Evolutionary conservation across 2,888 invertebrate species (phyloP).

Genomic region (Phengaris arion): DNA sequence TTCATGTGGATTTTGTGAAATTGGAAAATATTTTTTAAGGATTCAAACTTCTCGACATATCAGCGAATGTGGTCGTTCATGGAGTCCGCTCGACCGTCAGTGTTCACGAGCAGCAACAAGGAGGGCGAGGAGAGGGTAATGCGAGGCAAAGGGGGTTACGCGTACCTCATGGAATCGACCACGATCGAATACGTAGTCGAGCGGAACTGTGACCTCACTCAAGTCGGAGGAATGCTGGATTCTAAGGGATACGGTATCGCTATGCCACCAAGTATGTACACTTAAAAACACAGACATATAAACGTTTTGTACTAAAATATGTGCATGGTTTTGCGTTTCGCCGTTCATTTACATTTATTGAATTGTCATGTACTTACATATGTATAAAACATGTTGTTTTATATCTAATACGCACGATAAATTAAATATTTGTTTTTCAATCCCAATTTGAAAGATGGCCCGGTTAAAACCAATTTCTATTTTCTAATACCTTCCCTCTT

Average conservation of each 20-base stretch:
- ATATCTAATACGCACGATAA: too few relatives aligned
- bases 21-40: conserved; percentile 69
- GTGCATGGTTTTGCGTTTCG: too few relatives aligned
- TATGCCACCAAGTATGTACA: conserved; percentile 88
- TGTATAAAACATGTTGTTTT: too few relatives aligned
- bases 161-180: conserved; percentile 98
- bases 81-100: conserved; percentile 91
- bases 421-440: background rate
- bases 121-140: conserved; percentile 95
- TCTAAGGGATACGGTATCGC: conserved; percentile 98
- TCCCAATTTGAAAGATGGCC: background rate
- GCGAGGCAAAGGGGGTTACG: conserved; percentile 92
- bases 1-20: too few relatives aligned
- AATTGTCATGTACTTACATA: too few relatives aligned
- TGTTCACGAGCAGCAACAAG: conserved; percentile 90
- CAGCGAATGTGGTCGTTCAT: conserved; percentile 98
- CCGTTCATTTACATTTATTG: too few relatives aligned
- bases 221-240: conserved; percentile 95
- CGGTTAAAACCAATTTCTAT: background rate
- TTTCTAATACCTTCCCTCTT: background rate
- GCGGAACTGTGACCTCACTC: conserved; percentile 92
- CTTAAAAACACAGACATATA: too few relatives aligned
- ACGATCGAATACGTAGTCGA: conserved; percentile 97
- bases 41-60: conserved; percentile 95
- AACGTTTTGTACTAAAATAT: too few relatives aligned